phyloP scores from a whole-genome alignment of 2,113 vertebrate species.

The Zosterops hypoxanthus region DNA sequence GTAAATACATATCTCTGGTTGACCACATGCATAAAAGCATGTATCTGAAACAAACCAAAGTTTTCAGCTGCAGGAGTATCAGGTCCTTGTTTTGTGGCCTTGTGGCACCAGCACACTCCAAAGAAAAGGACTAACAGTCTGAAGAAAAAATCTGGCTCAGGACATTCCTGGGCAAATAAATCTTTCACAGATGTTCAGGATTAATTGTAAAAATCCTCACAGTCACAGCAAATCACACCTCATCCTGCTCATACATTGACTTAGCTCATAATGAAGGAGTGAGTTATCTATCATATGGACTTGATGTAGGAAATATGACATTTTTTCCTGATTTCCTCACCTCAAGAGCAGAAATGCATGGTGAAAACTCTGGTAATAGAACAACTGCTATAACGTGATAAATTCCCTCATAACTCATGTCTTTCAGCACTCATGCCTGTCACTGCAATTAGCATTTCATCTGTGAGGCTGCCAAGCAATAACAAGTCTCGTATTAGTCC shows the following conservation, averaged over 20 bases:
- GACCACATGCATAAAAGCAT: not conserved
- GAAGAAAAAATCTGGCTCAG: not conserved
- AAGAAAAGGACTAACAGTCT: not conserved
- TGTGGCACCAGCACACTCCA: not conserved
- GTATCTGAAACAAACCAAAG: not conserved
- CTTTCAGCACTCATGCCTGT: not conserved
- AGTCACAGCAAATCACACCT: not conserved
- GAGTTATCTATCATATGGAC: not conserved
- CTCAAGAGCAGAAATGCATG: not conserved
- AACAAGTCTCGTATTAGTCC: not conserved
- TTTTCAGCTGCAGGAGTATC: not conserved
- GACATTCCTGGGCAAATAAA: not conserved
- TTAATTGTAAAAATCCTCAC: not conserved
- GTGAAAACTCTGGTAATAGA: not conserved
- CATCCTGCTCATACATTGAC: not conserved
- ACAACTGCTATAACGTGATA: not conserved
- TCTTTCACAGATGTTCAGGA: not conserved
- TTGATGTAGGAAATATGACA: not conserved
- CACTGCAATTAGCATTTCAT: conserved; percentile 20
- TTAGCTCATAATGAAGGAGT: not conserved
- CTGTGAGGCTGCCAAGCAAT: conserved; percentile 4
- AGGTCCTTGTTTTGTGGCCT: not conserved
- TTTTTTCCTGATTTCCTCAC: not conserved
- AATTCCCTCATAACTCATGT: not conserved
- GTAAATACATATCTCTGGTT: not conserved